Percentiles rank a stretch among this genome's conserved stretches.
Conservation (phyloP, 2,797 vertebrate genomes). For the Schizopygopsis malacanthus region DNA sequence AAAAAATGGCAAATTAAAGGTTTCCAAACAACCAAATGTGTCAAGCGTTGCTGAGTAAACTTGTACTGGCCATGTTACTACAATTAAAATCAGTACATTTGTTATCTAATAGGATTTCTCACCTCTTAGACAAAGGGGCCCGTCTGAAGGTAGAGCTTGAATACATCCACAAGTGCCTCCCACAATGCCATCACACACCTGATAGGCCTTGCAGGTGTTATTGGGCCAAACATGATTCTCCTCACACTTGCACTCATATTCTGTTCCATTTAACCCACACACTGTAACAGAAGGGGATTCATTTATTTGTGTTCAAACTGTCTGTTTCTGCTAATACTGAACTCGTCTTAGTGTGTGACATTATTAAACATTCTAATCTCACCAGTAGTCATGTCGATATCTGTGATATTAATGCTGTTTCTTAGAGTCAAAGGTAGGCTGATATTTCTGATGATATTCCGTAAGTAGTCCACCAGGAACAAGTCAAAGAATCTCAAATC, state of each 20-base stretch:
- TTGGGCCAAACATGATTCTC: slow-evolving; percentile 41
- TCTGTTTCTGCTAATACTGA: not conserved
- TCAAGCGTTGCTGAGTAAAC: no score
- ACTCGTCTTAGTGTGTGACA: not conserved
- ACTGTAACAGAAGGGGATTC: slow-evolving; percentile 8
- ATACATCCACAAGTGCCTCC: slow-evolving; percentile 69
- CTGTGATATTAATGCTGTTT: slow-evolving; percentile 42
- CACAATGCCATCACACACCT: slow-evolving; percentile 53
- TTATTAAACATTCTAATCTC: slow-evolving; percentile 1
- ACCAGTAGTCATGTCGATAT: slow-evolving; percentile 60
- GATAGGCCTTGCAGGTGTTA: slow-evolving; percentile 47
- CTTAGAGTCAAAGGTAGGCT: slow-evolving; percentile 48
- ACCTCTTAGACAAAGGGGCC: slow-evolving; percentile 53
- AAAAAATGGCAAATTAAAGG: not conserved
- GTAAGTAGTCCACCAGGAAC: slow-evolving; percentile 41
- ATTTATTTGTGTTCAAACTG: not conserved
- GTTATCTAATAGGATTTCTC: not conserved
- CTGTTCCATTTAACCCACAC: slow-evolving; percentile 33
- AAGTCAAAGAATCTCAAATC: slow-evolving; percentile 53
- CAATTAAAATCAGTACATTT: not conserved
- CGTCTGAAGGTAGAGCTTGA: slow-evolving; percentile 63
- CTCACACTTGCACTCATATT: slow-evolving; percentile 47
- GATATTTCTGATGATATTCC: slow-evolving; percentile 28
- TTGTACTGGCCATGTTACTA: not conserved
- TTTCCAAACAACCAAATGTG: no score